Evolutionary conservation across 2,888 invertebrate genomes (phyloP).

Genomic region (Apantesis nais): DNA sequence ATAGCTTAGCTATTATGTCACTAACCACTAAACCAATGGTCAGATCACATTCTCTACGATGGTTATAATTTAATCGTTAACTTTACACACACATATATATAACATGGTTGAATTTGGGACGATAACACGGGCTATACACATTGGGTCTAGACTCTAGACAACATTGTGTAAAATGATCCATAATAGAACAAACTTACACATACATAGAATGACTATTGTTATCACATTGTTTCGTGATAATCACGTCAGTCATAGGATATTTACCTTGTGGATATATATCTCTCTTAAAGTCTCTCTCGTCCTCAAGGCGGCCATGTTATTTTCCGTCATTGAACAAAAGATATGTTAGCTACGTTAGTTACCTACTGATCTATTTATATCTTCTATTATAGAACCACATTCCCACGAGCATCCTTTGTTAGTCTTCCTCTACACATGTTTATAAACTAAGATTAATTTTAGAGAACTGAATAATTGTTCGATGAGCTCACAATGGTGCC

Average conservation of each 20-base stretch:
- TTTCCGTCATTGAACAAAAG: neutral
- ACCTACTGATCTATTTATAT: neutral
- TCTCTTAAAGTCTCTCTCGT: neutral
- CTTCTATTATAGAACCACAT: constrained; percentile 6
- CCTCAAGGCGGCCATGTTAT: neutral
- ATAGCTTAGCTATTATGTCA: no score
- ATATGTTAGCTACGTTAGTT: neutral
- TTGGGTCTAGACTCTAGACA: neutral
- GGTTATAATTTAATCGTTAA: no score
- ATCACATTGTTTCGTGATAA: neutral
- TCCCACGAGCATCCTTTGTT: constrained; percentile 8
- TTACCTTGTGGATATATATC: neutral
- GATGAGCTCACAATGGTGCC: neutral
- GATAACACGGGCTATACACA: neutral
- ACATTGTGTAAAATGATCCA: neutral
- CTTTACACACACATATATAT: no score
- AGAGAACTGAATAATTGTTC: constrained; percentile 11
- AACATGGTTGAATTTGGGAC: no score
- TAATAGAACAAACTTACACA: neutral
- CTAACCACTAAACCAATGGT: no score
- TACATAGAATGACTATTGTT: no score
- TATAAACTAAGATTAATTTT: constrained; percentile 9
- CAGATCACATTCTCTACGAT: no score
- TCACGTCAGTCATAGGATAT: neutral
- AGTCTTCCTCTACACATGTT: constrained; percentile 1